These are phyloP conservation scores for Neomonachus schauinslandi DNA, from an alignment of 2,113 vertebrate species.

Conservation along the genomic window DNA sequence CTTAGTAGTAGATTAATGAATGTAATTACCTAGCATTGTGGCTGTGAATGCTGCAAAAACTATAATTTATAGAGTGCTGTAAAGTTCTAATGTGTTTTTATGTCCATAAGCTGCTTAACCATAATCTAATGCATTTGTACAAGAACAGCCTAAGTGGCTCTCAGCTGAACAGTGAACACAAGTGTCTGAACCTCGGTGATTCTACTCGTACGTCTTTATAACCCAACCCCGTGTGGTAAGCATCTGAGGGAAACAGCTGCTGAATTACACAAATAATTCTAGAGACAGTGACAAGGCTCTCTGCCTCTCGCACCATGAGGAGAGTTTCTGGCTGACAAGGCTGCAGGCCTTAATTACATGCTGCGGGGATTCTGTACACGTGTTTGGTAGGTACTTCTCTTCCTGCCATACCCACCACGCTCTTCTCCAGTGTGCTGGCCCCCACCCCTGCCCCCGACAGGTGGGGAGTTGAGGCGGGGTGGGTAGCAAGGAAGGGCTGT, in stretches of 20 bases:
- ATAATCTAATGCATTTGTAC: conserved; percentile 88
- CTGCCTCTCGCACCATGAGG: conserved; percentile 53
- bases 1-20: conserved; percentile 91
- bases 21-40: conserved; percentile 88
- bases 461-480: accelerated
- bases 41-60: conserved; percentile 85
- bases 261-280: conserved; percentile 72
- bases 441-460: not conserved
- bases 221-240: conserved; percentile 71
- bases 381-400: not conserved
- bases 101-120: conserved; percentile 90
- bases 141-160: conserved; percentile 84
- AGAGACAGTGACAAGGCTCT: conserved; percentile 61
- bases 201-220: conserved; percentile 78
- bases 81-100: conserved; percentile 91
- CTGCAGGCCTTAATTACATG: conserved; percentile 52
- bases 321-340: conserved; percentile 54
- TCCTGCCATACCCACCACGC: not conserved
- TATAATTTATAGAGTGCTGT: conserved; percentile 89
- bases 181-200: conserved; percentile 75
- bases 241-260: conserved; percentile 80
- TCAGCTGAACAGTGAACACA: conserved; percentile 67
- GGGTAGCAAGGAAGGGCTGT: too few relatives aligned
- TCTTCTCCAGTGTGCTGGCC: not conserved
- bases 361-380: not conserved